Percentiles rank a stretch among this genome's conserved stretches.
These are phyloP conservation scores for Polydrusus tereticollis DNA, from an alignment of 2,888 invertebrate species.

Conservation along the genomic window DNA sequence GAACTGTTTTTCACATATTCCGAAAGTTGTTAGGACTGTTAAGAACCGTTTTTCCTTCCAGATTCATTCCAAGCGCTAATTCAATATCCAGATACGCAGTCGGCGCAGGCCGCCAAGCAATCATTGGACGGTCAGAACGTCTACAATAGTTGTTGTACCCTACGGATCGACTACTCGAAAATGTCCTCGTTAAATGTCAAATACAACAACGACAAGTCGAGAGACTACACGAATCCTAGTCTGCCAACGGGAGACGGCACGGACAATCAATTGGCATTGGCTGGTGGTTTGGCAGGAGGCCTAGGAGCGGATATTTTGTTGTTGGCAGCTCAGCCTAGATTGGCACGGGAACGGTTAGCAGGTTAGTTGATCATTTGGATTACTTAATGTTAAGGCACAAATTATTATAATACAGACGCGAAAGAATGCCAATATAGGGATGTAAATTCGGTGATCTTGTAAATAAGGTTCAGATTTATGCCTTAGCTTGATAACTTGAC, in stretches of 20 bases:
- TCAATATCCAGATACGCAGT: slow-evolving; percentile 97
- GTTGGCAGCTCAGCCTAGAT: slow-evolving; percentile 69
- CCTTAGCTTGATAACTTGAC: too few species aligned
- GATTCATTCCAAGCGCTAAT: slow-evolving; percentile 98
- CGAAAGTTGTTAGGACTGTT: slow-evolving; percentile 57
- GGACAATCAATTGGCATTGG: slow-evolving; percentile 70
- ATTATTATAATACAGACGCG: too few species aligned
- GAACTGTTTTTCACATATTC: not conserved
- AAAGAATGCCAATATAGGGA: too few species aligned
- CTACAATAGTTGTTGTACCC: slow-evolving; percentile 99
- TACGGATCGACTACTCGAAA: slow-evolving; percentile 99
- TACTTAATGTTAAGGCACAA: not conserved
- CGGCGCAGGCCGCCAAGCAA: slow-evolving; percentile 98
- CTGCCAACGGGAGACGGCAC: slow-evolving; percentile 96
- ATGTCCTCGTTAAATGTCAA: slow-evolving; percentile 98
- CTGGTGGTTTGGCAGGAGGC: slow-evolving; percentile 69
- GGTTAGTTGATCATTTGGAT: slow-evolving; percentile 56
- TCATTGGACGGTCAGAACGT: slow-evolving; percentile 98
- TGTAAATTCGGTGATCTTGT: too few species aligned
- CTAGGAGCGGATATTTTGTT: slow-evolving; percentile 77
- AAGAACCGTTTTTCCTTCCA: slow-evolving; percentile 68
- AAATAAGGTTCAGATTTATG: too few species aligned
- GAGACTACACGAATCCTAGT: slow-evolving; percentile 99
- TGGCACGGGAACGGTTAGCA: slow-evolving; percentile 71
- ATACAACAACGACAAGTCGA: slow-evolving; percentile 99